Evolutionary conservation across 1,140 invertebrate genomes (phyloP), one percentile per base, ranked within the genome.

Genomic region (Teleopsis dalmanni): DNA sequence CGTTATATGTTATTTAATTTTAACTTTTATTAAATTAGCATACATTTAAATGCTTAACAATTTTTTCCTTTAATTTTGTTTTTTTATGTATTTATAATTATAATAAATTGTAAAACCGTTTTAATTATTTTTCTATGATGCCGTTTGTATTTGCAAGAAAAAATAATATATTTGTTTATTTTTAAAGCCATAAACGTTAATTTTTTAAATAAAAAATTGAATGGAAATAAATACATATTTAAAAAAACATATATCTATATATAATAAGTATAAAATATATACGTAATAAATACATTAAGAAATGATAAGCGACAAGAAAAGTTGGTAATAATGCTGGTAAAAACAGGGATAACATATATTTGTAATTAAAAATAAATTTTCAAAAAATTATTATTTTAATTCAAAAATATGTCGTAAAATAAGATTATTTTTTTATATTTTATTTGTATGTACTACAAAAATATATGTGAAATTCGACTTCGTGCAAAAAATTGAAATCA

Each of bases 51-150:
- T 11, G 40, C 11, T 25, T 11, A 33, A 13, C 57, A 41, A 51
- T 58, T 56, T 51, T 50, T 51, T 54, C 47, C 27, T 31, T 48
- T 45, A 53, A 18, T 37, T 41, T 31, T 14, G 29, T 9, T 35
- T 13, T 38, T 23, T 33, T 23, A 10, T 14, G 1, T 42, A 22
- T 42, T 45, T 14, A n/a, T 43, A 13, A 11, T 13, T 26, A n/a
- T n/a, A n/a, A n/a, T n/a, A n/a, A 16, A 1, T 22, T 45, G 18
- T 34, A 21, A 40, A 19, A 16, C 2, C 18, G 14, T 22, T 14
- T 33, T 26, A 18, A 10, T 31, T 16, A 31, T 14, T 42, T n/a
- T n/a, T 40, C 18, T 21, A 22, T 38, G n/a, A n/a, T n/a, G n/a
- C n/a, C n/a, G n/a, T n/a, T n/a, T n/a, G n/a, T n/a, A n/a, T n/a